Conservation (phyloP, 2,888 invertebrate species). For the Dusona sp. region DNA sequence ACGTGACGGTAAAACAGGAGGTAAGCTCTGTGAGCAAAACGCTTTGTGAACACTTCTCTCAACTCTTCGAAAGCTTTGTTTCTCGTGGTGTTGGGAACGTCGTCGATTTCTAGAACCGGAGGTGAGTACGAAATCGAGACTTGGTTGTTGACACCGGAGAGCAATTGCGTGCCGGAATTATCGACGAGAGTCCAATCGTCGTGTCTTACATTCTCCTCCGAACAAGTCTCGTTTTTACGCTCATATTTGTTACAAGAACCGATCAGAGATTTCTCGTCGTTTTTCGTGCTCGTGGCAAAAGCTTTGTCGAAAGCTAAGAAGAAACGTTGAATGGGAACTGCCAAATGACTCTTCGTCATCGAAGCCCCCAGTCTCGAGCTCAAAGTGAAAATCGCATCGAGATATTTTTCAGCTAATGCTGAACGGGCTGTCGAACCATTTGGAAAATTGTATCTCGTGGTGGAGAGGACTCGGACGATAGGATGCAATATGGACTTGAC, state of each 20-base stretch:
- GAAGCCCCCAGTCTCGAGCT: slow-evolving; percentile 91
- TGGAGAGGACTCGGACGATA: slow-evolving; percentile 92
- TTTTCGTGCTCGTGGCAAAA: slow-evolving; percentile 80
- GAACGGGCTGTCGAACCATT: slow-evolving; percentile 91
- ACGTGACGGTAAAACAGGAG: slow-evolving; percentile 90
- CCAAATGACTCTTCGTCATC: slow-evolving; percentile 91
- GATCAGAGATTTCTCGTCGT: slow-evolving; percentile 46
- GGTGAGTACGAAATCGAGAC: slow-evolving; percentile 88
- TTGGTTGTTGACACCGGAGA: slow-evolving; percentile 80
- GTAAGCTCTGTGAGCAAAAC: slow-evolving; percentile 94
- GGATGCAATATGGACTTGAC: slow-evolving; percentile 94
- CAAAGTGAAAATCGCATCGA: slow-evolving; percentile 93
- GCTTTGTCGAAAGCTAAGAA: slow-evolving; percentile 94
- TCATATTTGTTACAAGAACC: slow-evolving; percentile 61
- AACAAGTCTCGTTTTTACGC: slow-evolving; percentile 54
- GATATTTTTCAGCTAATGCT: slow-evolving; percentile 92
- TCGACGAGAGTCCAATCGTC: slow-evolving; percentile 67
- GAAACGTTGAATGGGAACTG: slow-evolving; percentile 89
- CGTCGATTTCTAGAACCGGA: slow-evolving; percentile 81
- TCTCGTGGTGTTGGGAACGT: slow-evolving; percentile 78
- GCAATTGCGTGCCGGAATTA: slow-evolving; percentile 57
- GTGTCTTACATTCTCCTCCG: slow-evolving; percentile 37
- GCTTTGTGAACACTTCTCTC: slow-evolving; percentile 92
- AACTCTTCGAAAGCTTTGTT: slow-evolving; percentile 91
- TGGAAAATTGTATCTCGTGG: slow-evolving; percentile 92